These are phyloP conservation scores for Geococcyx californianus DNA, from an alignment of 2,113 vertebrate genomes.

Conservation along the genomic window DNA sequence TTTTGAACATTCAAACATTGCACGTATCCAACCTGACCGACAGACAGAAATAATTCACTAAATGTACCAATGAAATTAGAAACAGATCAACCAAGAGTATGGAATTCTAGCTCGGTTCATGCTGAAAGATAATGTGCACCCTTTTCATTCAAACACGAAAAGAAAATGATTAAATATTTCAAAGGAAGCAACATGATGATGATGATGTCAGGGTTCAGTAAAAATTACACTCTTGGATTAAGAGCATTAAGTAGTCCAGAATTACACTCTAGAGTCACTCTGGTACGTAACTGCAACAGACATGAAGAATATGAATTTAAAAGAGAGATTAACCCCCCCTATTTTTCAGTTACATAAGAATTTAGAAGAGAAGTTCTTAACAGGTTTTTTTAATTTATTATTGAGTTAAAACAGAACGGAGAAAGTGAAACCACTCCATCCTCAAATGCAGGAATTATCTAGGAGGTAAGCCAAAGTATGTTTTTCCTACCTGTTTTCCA, in stretches of 20 bases:
- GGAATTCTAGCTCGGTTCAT: not conserved
- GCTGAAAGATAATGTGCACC: not conserved
- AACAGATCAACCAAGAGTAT: not conserved
- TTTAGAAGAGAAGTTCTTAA: not conserved
- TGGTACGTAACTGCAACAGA: not conserved
- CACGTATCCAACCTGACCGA: not conserved
- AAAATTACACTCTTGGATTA: not conserved
- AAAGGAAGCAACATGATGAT: not conserved
- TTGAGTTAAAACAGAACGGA: not conserved
- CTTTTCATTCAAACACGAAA: not conserved
- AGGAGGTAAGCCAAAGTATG: not conserved
- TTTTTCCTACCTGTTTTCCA: constrained; percentile 93
- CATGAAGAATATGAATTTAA: not conserved
- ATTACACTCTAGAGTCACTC: not conserved
- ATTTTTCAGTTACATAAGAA: not conserved
- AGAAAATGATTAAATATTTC: not conserved
- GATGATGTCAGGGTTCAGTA: not conserved
- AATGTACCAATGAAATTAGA: not conserved
- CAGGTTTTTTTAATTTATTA: not conserved
- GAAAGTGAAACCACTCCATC: not conserved
- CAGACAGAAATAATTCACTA: not conserved
- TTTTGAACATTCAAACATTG: not conserved
- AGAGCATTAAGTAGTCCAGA: not conserved
- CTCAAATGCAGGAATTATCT: not conserved
- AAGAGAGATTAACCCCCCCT: not conserved